A percentile compares a stretch with the other conserved stretches of the same genome.
Evolutionary conservation across 92 coral and sea anemone species (phyloP).

Genomic region (Paragorgia papillata): DNA sequence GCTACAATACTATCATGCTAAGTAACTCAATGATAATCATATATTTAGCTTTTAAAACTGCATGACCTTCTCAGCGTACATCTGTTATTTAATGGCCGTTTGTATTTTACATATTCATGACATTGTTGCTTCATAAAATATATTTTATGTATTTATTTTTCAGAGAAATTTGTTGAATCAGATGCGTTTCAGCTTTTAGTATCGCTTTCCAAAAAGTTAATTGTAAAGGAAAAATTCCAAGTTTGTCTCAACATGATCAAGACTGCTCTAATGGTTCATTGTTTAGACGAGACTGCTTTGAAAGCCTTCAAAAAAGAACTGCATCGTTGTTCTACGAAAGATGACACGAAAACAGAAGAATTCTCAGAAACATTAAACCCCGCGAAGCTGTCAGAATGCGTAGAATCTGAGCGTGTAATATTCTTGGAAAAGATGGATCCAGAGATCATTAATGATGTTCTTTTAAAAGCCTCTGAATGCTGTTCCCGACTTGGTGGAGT

Average conservation of each 20-base stretch:
- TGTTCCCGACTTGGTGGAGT: conserved; percentile 3
- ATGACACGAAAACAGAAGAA: not conserved
- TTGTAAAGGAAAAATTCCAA: conserved; percentile 1
- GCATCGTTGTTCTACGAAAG: conserved; percentile 2
- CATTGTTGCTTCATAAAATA: not conserved
- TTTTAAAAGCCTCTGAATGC: conserved; percentile 19
- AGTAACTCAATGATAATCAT: not conserved
- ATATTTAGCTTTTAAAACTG: not conserved
- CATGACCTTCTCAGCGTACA: too few species aligned
- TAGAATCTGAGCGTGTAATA: not conserved
- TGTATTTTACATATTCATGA: too few species aligned
- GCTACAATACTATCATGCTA: too few species aligned
- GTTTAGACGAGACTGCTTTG: not conserved
- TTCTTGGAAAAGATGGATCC: not conserved
- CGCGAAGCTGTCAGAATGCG: not conserved
- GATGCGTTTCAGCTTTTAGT: conserved; percentile 6
- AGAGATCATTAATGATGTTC: conserved; percentile 4
- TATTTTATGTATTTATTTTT: not conserved
- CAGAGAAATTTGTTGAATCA: not conserved
- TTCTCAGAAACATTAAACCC: not conserved
- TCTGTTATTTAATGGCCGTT: too few species aligned
- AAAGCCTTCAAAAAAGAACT: conserved; percentile 9
- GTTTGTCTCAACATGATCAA: not conserved
- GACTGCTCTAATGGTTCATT: conserved; percentile 12
- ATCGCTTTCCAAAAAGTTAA: conserved; percentile 17